Evolutionary conservation across 2,797 vertebrate genomes (phyloP), one percentile per base, ranked within the genome.

Genomic region (Rhyacichthys aspro): DNA sequence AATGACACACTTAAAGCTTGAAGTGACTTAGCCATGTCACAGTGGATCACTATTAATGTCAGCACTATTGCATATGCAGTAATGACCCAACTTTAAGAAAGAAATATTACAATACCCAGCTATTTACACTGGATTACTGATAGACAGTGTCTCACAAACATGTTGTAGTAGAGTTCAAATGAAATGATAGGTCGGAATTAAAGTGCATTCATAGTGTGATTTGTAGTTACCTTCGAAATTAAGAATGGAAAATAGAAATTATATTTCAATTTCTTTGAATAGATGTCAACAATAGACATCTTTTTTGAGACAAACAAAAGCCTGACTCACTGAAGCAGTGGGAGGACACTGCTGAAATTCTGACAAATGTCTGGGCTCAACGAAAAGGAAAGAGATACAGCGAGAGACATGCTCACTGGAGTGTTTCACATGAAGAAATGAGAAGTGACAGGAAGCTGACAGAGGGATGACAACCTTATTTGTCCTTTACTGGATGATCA

Each of bases 381-480:
- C 70, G 49, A 84, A 79, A 68, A 28, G 56, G 65, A 70, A 60
- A 79, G 70, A 64, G 71, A 73, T 65, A 75, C 61, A 62, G 57
- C 81, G 67, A 59, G 50, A 79, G 79, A 67, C 76, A 79, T 82
- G 83, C 66, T 86, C 77, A 79, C 79, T 81, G 74, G 72, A 75
- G 88, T 88, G 80, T 89, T 81, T 85, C 79, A 67, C 75, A 59
- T 63, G 68, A 68, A 82, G 79, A 78, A 87, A 91, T 88, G 78
- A 87, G 86, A 90, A 89, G 86, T 90, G 90, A 91, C 89, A 90
- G 82, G 79, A 74, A 86, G 76, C 78, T 92, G 89, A 91, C 76
- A 12, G 84, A 82, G 76, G 72, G 72, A 89, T 88, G 86, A 87
- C 88, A 87, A 86, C 86, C 86, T 88, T 91, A 89, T 93, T 93